A percentile compares a stretch with the other conserved stretches of the same genome.
Conservation (phyloP, 23 tunicate species). For the Diplosoma virens region DNA sequence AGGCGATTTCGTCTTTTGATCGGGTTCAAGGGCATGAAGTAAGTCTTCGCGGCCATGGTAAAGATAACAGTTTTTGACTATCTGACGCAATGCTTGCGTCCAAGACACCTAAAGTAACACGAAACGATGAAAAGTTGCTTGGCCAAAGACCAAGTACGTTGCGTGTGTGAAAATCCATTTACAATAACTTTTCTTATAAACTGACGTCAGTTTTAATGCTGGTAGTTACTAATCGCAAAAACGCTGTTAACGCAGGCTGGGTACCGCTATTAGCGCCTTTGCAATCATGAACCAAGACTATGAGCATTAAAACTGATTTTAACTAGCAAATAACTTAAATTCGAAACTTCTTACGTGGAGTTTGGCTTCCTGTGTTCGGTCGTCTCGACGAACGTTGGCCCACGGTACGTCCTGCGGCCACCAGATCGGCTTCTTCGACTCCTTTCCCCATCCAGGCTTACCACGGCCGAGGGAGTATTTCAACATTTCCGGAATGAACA, state of each 20-base stretch:
- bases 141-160: background rate
- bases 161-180: no score
- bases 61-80: constrained; percentile 74
- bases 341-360: constrained; percentile 25
- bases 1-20: no score
- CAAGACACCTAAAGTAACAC: constrained; percentile 59
- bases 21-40: no score
- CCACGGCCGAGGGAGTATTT: constrained; percentile 84
- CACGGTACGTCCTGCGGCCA: constrained; percentile 97
- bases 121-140: background rate
- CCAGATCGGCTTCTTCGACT: constrained; percentile 72
- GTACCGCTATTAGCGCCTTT: no score
- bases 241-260: no score
- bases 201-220: no score
- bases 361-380: constrained; percentile 55
- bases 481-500: constrained; percentile 94
- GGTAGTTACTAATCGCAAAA: no score
- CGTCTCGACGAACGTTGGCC: constrained; percentile 88
- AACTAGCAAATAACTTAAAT: background rate
- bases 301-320: background rate
- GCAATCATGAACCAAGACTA: background rate
- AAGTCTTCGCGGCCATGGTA: constrained; percentile 77
- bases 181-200: no score
- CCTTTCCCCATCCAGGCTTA: constrained; percentile 93
- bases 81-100: constrained; percentile 86